Evolutionary conservation across 2,888 invertebrate species (phyloP).

Genomic region (Chrysotoxum bicinctum): DNA sequence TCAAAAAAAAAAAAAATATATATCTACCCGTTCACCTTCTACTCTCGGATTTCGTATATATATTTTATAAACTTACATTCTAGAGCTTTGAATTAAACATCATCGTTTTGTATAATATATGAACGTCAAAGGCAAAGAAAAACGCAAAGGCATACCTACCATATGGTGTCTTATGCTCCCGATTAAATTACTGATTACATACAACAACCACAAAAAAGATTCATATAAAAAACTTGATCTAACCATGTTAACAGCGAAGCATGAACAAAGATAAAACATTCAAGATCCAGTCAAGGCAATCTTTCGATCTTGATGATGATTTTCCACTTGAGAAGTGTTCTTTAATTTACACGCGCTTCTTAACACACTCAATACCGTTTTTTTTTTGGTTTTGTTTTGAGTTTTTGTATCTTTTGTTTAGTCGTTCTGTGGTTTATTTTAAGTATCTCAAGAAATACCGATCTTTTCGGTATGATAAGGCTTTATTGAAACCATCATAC

Average conservation of each 20-base stretch:
- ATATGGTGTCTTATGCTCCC: constrained; percentile 39
- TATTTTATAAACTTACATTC: not conserved
- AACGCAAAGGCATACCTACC: not conserved
- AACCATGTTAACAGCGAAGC: constrained; percentile 27
- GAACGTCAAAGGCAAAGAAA: not conserved
- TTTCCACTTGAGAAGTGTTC: constrained; percentile 25
- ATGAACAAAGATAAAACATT: constrained; percentile 27
- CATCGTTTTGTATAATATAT: not conserved
- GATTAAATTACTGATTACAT: constrained; percentile 13
- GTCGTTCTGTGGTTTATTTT: not conserved
- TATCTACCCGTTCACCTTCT: not conserved
- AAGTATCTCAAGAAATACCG: not conserved
- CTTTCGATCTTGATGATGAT: constrained; percentile 39
- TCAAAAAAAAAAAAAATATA: not conserved
- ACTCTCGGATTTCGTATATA: not conserved
- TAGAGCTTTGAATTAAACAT: not conserved
- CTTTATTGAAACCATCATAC: constrained; percentile 7
- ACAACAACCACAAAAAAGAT: not conserved
- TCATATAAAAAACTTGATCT: constrained; percentile 27
- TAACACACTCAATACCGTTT: not conserved
- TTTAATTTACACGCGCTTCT: constrained; percentile 11
- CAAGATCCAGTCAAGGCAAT: constrained; percentile 35
- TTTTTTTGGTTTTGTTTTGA: not conserved
- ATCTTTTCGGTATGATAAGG: not conserved
- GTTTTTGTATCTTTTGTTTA: not conserved